phyloP scores from a whole-genome alignment of 2,797 vertebrate species.

The Hoplostethus atlanticus region DNA sequence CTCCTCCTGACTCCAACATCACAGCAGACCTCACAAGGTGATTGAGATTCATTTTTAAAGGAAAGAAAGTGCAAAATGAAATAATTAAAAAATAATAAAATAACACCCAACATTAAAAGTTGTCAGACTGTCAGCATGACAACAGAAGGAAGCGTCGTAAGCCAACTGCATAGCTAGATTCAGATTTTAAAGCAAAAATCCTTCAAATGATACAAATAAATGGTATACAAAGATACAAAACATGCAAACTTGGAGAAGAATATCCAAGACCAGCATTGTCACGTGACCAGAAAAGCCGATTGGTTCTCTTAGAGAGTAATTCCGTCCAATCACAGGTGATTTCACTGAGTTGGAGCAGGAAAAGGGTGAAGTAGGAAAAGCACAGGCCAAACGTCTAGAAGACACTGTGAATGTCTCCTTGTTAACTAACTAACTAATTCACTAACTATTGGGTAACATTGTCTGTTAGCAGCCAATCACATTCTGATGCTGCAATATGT shows the following conservation, averaged over 20 bases:
- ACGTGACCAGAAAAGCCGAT: not conserved
- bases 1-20: not conserved
- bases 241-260: constrained; percentile 54
- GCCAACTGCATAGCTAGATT: constrained; percentile 91
- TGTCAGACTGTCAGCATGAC: not conserved
- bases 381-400: not conserved
- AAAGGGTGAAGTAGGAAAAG: not conserved
- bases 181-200: constrained; percentile 88
- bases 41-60: constrained; percentile 16
- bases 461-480: not conserved
- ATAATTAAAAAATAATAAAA: constrained; percentile 39
- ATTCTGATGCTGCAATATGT: not conserved
- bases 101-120: constrained; percentile 67
- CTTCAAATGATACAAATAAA: constrained; percentile 65
- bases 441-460: not conserved
- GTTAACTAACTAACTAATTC: not conserved
- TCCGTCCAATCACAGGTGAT: not conserved
- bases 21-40: constrained; percentile 11
- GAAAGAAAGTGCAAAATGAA: constrained; percentile 64
- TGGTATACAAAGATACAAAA: constrained; percentile 80
- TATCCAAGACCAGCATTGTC: not conserved
- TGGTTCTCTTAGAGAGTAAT: not conserved
- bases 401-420: not conserved
- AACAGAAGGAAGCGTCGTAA: constrained; percentile 87
- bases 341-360: not conserved